phyloP scores from a whole-genome alignment of 2,888 invertebrate species.

The Petrophora chlorosata region DNA sequence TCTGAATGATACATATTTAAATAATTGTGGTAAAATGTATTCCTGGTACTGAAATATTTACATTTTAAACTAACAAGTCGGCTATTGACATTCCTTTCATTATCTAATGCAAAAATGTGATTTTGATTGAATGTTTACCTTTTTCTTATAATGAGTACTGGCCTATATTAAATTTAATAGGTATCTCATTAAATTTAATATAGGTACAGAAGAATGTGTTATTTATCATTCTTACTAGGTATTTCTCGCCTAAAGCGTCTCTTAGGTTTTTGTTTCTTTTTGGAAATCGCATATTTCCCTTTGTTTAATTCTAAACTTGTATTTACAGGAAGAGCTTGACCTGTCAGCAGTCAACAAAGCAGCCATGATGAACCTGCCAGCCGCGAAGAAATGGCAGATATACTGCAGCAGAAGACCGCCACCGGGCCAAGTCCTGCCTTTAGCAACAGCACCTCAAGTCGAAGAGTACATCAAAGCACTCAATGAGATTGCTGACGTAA shows the following conservation, averaged over 20 bases:
- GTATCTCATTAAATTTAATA: too few relatives aligned
- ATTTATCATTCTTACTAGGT: too few relatives aligned
- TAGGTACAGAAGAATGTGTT: too few relatives aligned
- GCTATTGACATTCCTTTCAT: not conserved
- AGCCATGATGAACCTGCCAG: conserved; percentile 95
- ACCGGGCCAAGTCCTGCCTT: conserved; percentile 66
- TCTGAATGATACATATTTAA: conserved; percentile 8
- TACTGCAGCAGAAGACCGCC: conserved; percentile 94
- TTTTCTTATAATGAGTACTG: not conserved
- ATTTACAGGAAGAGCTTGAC: conserved; percentile 93
- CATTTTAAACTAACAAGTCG: not conserved
- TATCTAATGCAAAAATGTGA: not conserved
- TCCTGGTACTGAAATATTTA: not conserved
- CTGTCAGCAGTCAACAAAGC: conserved; percentile 96
- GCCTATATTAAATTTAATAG: too few relatives aligned
- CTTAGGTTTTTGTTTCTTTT: too few relatives aligned
- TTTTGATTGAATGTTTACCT: not conserved
- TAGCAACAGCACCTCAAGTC: conserved; percentile 89
- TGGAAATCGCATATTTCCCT: too few relatives aligned
- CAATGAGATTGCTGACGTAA: conserved; percentile 90
- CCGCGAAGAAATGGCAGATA: conserved; percentile 99
- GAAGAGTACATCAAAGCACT: conserved; percentile 97
- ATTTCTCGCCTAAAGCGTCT: too few relatives aligned
- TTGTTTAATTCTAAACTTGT: conserved; percentile 13
- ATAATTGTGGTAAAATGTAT: conserved; percentile 5